Conservation (phyloP, 2,888 invertebrate genomes). For the Cheilosia impressa region DNA sequence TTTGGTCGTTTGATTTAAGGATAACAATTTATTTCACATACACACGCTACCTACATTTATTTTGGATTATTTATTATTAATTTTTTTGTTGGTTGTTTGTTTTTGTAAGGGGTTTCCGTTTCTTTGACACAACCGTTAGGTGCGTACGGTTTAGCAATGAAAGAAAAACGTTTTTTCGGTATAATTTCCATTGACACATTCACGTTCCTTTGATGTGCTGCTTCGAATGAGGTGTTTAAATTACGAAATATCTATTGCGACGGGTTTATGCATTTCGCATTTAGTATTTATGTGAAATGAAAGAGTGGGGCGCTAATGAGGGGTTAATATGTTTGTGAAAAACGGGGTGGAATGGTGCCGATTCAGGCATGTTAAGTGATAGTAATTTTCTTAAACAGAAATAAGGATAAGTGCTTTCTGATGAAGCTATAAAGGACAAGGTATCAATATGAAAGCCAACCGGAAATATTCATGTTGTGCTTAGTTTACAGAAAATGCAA, state of each 20-base stretch:
- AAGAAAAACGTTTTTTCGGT: constrained; percentile 50
- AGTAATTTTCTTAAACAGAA: background rate
- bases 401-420: background rate
- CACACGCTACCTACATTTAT: constrained; percentile 70
- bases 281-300: constrained; percentile 24
- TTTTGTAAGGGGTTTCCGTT: constrained; percentile 19
- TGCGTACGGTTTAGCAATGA: background rate
- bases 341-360: constrained; percentile 8
- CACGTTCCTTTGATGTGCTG: constrained; percentile 41
- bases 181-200: constrained; percentile 58
- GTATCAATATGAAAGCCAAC: too few species aligned
- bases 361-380: constrained; percentile 6
- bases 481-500: too few species aligned
- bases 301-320: constrained; percentile 14
- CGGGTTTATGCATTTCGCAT: constrained; percentile 16
- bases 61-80: constrained; percentile 62
- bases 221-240: constrained; percentile 60
- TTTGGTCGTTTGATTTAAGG: constrained; percentile 58
- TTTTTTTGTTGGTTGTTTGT: constrained; percentile 1
- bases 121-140: constrained; percentile 25
- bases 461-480: too few species aligned
- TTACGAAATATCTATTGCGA: constrained; percentile 45
- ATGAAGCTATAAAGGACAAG: too few species aligned
- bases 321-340: constrained; percentile 27
- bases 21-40: constrained; percentile 69